Evolutionary conservation across 1,140 invertebrate genomes (phyloP), one percentile per base, ranked within the genome.

Genomic region (Drosophila pseudoobscura): DNA sequence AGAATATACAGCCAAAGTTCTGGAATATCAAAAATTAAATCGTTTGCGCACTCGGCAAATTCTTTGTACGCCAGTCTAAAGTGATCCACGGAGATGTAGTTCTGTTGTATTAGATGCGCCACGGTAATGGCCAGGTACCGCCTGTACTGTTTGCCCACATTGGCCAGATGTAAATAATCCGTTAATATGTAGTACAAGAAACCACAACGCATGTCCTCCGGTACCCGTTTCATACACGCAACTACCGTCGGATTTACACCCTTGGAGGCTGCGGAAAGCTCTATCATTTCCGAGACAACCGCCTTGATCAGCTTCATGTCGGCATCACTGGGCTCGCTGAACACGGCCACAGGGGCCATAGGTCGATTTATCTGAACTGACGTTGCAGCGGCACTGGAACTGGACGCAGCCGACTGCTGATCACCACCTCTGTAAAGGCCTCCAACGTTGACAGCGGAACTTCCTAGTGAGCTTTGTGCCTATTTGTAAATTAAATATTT

Each of bases 1-100:
- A 94, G 94, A 75, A 96, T 91, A 80, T 95, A 96, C 35, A 93
- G 91, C 94, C 94, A 96, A 44, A 96, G 92, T 76, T 94, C 94
- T n/a, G 96, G 96, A 91, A 96, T 94, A 93, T 96, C 96, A 71
- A 96, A 94, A 45, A 94, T 92, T 75, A 96, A 92, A 79, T 96
- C 95, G 50, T 94, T 93, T 7, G 93, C 93, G 64, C 88, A 77
- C 66, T 92, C 90, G 15, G 95, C 90, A 54, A 95, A 92, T 90
- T 94, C 92, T 53, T 89, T 85, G 41, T 94, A 92, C 47, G 93
- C 92, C 39, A 74, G 69, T 57, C 71, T 89, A 65, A 92, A 92
- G 55, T 91, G 88, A 26, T 92, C 89, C 11, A 89, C 55, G 15
- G 91, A 87, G 41, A 93, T 71, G 35, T 78, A 76, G 45, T 90